Evolutionary conservation across 2,888 invertebrate genomes (phyloP), one percentile per base, ranked within the genome.

Genomic region (Tortricodes alternella): DNA sequence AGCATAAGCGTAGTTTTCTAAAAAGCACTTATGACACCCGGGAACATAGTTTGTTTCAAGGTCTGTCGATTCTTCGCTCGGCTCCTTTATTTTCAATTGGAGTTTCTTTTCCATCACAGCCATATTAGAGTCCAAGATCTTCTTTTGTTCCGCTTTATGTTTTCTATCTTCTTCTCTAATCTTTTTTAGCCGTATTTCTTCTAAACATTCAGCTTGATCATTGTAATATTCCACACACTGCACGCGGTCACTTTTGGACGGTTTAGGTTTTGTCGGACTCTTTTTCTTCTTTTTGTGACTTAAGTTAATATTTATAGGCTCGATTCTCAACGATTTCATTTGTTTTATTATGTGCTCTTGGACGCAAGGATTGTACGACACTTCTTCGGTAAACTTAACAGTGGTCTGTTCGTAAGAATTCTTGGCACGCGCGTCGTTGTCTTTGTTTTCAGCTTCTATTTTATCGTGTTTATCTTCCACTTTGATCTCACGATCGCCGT

Each of bases 201-300:
- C 92, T 43, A 93, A 77, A 64, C 93, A 93, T 64, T 93, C 92
- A 46, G 91, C 92, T 74, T 93, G 92, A 62, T 92, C 94, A 74
- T 93, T 93, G 75, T 93, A 93, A 64, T 93, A 93, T 74, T 93
- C 93, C 23, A 92, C 85, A 63, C 85, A 87, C 66, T 79, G 73
- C 61, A 77, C 72, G 43, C 79, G 78, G 37, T 83, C 83, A 35
- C 65, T 75, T 60, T 85, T 89, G 74, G 85, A 82, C 73, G 85
- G 80, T 61, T 87, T 89, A 71, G 85, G 80, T 62, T 87, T 89
- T 0, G 80, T 83, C 9, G 89, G 89, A 69, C 87, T 89, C 61
- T 78, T 75, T 66, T 83, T 86, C 52, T 76, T 84, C 60, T 76
- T 80, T 63, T 83, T 88, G 58, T 74, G 76, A 51, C 76, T 67